Evolutionary conservation across 2,888 invertebrate species (phyloP), one percentile per base, ranked within the genome.

Genomic region (Rhagonycha fulva): DNA sequence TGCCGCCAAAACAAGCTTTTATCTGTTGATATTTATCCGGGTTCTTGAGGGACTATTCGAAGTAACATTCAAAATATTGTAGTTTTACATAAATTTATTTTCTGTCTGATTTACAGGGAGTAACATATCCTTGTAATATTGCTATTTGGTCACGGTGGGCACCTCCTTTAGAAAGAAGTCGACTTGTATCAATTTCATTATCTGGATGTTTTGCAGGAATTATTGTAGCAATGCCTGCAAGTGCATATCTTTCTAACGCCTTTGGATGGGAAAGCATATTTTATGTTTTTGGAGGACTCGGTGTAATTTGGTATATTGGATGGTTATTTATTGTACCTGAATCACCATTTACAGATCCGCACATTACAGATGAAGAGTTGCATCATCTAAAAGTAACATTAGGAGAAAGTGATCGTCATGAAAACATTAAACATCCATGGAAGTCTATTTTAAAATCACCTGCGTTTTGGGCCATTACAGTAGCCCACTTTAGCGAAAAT

Each of bases 161-260:
- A 12, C 96, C 96, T 3, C 92, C 93, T 0, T 85, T 92, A 62
- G 96, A 96, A 85, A 90, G 96, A 68, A 94, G 95, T 9, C 90
- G 94, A 0, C 89, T 96, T 72, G 95, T 95, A 0, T 94, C 95
- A 0, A 91, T 96, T 79, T 95, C 95, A 0, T 96, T 95, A 88
- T 95, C 95, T 69, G 96, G 96, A 32, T 94, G 94, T 85, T 95
- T 95, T 87, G 93, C 94, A 0, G 96, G 96, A 23, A 96, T 96
- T 0, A 95, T 96, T 0, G 90, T 96, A 9, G 92, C 96, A 0
- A 93, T 96, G 93, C 95, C 95, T 0, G 86, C 94, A 0, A 94
- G 94, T 75, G 95, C 95, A 0, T 84, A 94, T 28, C 89, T 96
- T 71, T 93, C 95, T 0, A 89, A 92, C 14, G 89, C 91, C 47